Evolutionary conservation across 1,140 invertebrate species (phyloP), one percentile per base, ranked within the genome.

Genomic region (Brachionus rotundiformis): DNA sequence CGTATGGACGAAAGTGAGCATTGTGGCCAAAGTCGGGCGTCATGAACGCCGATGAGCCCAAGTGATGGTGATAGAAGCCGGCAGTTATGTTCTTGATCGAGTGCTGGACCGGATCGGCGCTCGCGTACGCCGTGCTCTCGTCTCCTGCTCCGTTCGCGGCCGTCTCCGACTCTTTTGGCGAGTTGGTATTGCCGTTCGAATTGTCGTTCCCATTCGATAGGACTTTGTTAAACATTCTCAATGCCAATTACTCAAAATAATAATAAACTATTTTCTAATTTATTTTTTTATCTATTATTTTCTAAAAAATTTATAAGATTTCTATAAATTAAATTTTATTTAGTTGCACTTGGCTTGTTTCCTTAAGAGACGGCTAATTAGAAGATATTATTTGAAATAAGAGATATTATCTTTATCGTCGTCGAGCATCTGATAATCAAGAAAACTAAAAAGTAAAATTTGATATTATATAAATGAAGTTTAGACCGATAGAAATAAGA

Each of bases 171-270:
- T 41, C 39, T 73, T 73, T 73, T 11, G 68, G 68, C 23, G 68
- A 44, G 23, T 41, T 73, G 5, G 68, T 44, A n/a, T 73, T 73
- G 41, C 36, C 68, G 23, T 73, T 73, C 39, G 68, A 73, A 44
- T 73, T 73, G 10, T 73, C 68, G 41, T 73, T 73, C 68, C 68
- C 68, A 44, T 73, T 73, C 19, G 39, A 44, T 19, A 73, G 68
- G 41, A 73, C 41, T 27, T 73, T 73, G 41, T 73, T 73, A 44
- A 73, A 73, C 68, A 73, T 68, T 68, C n/a, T 54, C 19, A n/a
- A n/a, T n/a, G n/a, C n/a, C n/a, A n/a, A n/a, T n/a, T n/a, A n/a
- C n/a, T n/a, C n/a, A 3, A 6, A 13, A 19, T 54, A 13, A 54
- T 54, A 54, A 54, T 10, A 6, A 54, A 54, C 23, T 16, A 54